These are phyloP conservation scores for Meta bourneti DNA, from an alignment of 2,888 invertebrate species.

Conservation along the genomic window DNA sequence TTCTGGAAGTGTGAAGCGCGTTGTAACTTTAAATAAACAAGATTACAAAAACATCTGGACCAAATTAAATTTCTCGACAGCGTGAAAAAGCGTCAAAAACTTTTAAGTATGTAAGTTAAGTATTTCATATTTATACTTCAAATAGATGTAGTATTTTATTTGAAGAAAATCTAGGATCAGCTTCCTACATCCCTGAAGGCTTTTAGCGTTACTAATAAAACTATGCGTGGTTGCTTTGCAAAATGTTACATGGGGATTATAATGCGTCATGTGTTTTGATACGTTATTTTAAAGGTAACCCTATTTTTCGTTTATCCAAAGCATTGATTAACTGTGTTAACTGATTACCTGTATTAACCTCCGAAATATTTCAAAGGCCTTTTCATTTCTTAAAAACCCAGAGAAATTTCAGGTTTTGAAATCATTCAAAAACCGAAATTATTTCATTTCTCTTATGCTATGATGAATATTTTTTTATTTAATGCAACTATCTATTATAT, in stretches of 20 bases:
- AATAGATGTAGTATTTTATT: background rate
- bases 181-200: background rate
- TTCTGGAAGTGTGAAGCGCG: background rate
- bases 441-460: too few species aligned
- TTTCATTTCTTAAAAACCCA: too few species aligned
- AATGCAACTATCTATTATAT: too few species aligned
- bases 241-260: background rate
- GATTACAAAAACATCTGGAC: background rate
- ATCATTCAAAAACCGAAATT: too few species aligned
- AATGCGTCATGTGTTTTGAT: too few species aligned
- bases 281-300: too few species aligned
- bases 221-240: background rate
- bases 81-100: background rate
- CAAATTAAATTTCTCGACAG: background rate
- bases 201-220: background rate
- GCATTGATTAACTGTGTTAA: too few species aligned
- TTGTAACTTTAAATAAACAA: background rate
- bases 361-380: too few species aligned
- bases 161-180: background rate
- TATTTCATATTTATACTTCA: background rate
- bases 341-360: too few species aligned
- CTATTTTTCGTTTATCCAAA: too few species aligned
- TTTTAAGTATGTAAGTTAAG: background rate
- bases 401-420: too few species aligned
- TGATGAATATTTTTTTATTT: too few species aligned